Evolutionary conservation across 2,113 vertebrate species (phyloP).

Genomic region (Penelope pileata): DNA sequence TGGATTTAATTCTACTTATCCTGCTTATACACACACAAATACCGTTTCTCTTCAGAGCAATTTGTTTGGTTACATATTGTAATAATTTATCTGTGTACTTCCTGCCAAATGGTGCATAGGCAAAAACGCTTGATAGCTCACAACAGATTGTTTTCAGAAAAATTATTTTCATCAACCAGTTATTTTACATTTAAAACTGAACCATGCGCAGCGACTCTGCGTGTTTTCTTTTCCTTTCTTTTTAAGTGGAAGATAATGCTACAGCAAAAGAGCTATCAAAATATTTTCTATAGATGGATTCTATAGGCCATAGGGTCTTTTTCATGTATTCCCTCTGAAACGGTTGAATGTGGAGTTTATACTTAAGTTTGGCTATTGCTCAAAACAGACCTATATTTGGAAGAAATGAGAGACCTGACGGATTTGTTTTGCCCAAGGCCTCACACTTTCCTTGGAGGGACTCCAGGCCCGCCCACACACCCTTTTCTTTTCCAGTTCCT

Average conservation of each 20-base stretch:
- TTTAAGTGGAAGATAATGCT: conserved; percentile 1
- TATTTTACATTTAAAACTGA: conserved; percentile 28
- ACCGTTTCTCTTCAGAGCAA: conserved; percentile 69
- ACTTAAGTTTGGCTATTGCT: conserved; percentile 75
- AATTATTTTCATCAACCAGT: conserved; percentile 52
- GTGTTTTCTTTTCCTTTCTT: conserved; percentile 42
- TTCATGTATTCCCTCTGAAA: conserved; percentile 72
- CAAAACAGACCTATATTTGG: conserved; percentile 82
- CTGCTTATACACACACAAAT: conserved; percentile 36
- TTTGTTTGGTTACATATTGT: conserved; percentile 79
- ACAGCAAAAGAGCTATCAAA: conserved; percentile 54
- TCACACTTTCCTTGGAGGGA: conserved; percentile 81
- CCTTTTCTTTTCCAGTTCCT: conserved; percentile 80
- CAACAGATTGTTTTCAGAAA: conserved; percentile 76
- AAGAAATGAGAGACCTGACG: conserved; percentile 80
- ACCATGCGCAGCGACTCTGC: background rate
- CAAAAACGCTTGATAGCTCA: conserved; percentile 77
- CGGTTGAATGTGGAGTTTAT: conserved; percentile 64
- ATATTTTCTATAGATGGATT: conserved; percentile 60
- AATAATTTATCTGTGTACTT: conserved; percentile 75
- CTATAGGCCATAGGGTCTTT: conserved; percentile 57
- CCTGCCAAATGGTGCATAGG: conserved; percentile 77
- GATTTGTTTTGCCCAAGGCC: conserved; percentile 80
- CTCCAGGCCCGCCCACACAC: conserved; percentile 76
- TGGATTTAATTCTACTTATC: conserved; percentile 48